Evolutionary conservation across 1,140 invertebrate species (phyloP).

Genomic region (Lasioglossum baleicum): DNA sequence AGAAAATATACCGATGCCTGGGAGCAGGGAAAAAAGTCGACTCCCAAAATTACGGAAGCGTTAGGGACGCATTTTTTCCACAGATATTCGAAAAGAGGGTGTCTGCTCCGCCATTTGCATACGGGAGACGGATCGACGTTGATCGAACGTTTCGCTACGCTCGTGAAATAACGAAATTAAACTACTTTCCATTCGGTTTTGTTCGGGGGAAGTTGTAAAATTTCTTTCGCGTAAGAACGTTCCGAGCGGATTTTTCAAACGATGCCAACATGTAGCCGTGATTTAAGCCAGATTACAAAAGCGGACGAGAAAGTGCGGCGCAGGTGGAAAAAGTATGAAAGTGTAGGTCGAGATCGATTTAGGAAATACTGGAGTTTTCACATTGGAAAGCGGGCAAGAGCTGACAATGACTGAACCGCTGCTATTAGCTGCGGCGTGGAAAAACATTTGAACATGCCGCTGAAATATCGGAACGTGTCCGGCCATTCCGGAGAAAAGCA

Average conservation of each 20-base stretch:
- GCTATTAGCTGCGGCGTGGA: background rate
- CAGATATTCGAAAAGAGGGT: background rate
- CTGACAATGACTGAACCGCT: background rate
- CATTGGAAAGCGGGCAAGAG: conserved; percentile 9
- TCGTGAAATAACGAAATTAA: conserved; percentile 13
- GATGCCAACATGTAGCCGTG: too few species aligned
- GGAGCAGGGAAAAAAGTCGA: background rate
- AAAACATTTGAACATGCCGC: background rate
- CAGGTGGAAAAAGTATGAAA: background rate
- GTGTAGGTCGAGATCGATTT: background rate
- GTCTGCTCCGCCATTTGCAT: conserved; percentile 4
- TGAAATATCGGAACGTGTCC: too few species aligned
- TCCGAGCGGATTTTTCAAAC: too few species aligned
- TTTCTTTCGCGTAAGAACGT: background rate
- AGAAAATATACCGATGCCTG: conserved; percentile 12
- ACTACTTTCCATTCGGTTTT: too few species aligned
- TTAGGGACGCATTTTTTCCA: background rate
- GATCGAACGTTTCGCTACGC: conserved; percentile 4
- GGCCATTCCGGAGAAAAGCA: too few species aligned
- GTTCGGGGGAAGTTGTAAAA: background rate
- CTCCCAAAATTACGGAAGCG: conserved; percentile 16
- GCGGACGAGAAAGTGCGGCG: conserved; percentile 1
- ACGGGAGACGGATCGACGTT: background rate
- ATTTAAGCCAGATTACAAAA: background rate
- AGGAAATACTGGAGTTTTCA: conserved; percentile 6